These are phyloP conservation scores for Metridium senile DNA, from an alignment of 92 coral and sea anemone genomes.

Conservation along the genomic window DNA sequence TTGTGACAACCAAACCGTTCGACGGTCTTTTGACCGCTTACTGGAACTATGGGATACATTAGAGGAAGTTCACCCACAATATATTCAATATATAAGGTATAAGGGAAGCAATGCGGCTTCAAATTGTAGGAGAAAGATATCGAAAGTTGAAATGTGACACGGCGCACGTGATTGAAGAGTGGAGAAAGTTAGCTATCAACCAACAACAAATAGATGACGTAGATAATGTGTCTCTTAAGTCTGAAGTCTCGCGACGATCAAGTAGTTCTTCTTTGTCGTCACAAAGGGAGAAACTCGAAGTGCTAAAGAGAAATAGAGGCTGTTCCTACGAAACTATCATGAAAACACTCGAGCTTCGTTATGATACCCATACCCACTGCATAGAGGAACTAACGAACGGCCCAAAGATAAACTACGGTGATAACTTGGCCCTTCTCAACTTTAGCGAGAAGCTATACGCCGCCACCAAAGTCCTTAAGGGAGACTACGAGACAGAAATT, in stretches of 20 bases:
- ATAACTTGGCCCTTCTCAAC: constrained; percentile 36
- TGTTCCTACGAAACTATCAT: constrained; percentile 18
- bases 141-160: constrained; percentile 15
- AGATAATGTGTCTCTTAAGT: not conserved
- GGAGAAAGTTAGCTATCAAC: no score
- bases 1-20: constrained; percentile 26
- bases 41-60: constrained; percentile 23
- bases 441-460: constrained; percentile 32
- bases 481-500: constrained; percentile 27
- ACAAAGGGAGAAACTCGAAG: constrained; percentile 26
- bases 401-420: constrained; percentile 33
- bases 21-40: constrained; percentile 2
- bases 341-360: constrained; percentile 2
- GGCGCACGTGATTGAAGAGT: constrained; percentile 25
- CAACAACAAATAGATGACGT: no score
- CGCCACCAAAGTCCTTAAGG: constrained; percentile 26
- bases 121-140: constrained; percentile 20
- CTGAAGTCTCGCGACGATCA: constrained; percentile 14
- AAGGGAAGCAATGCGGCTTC: constrained; percentile 17
- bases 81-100: constrained; percentile 29
- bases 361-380: constrained; percentile 14
- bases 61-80: constrained; percentile 17
- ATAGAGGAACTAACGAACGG: constrained; percentile 45
- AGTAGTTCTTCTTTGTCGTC: constrained; percentile 18
- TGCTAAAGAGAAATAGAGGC: constrained; percentile 15